Base-by-base conservation (phyloP, 2,888 invertebrate genomes). In the Strigamia maritima region DNA sequence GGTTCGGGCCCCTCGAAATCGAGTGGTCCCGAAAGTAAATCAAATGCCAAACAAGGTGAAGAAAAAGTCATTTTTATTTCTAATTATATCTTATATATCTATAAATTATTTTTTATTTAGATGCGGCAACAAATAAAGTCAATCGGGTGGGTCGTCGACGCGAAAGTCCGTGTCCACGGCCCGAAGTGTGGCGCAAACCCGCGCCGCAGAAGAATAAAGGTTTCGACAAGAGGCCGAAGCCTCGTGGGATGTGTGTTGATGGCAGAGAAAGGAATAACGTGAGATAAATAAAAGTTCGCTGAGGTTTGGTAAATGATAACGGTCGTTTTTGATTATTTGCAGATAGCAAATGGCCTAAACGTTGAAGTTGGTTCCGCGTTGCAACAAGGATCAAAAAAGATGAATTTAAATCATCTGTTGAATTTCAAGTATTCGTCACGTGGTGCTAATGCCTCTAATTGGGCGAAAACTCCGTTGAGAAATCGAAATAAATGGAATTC, bases 391-490 rank as follows among this genome's bases (percentile, higher is more conserved):
- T 93, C 93, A 87, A 95, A 94, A 87, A 95, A 95, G 89, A 93
- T 93, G 89, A 96, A 93, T 88, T 89, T 94, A 88, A 95, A 94
- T 88, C 94, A 96, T 90, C 90, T 97, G 90, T 90, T 96, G 84
- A 96, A 96, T 88, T 97, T 97, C 88, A 92, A 92, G 86, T 94
- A 93, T 86, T 90, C 91, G 81, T 90, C 92, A 75, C 89, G 92
- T 76, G 90, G 75, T 31, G 79, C 80, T 80, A 80, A 81, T 78
- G 81, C 81, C 77, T 60, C 80, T 78, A 77, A 82, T 75, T 78
- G 44, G 54, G 76, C 79, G 6, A 35, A 44, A 80, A 35, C 49
- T 79, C 79, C 77, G 78, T 54, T 22, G 65, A 49, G 19, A 40
- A 77, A 76, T 74, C 26, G 80, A 77, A 35, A 78, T 80, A 79